These are phyloP conservation scores for Invenusta paracnida DNA, from an alignment of 2,888 invertebrate genomes.

Conservation along the genomic window DNA sequence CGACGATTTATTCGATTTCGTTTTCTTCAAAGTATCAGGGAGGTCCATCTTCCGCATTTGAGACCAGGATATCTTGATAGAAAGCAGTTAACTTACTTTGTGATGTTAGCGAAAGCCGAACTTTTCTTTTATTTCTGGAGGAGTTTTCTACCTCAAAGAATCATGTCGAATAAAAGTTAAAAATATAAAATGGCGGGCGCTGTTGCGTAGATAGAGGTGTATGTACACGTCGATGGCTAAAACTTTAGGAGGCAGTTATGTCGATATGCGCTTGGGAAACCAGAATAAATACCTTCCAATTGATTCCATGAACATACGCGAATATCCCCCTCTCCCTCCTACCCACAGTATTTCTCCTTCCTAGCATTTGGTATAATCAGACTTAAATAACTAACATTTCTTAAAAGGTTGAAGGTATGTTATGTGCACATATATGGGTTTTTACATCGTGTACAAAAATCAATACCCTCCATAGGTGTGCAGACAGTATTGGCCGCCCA, in stretches of 20 bases:
- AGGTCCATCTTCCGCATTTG: too few species aligned
- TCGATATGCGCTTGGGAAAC: background rate
- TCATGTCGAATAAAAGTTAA: too few species aligned
- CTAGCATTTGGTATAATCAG: background rate
- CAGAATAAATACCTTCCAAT: background rate
- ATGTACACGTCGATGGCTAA: background rate
- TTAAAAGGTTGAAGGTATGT: too few species aligned
- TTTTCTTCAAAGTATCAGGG: background rate
- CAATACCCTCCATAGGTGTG: background rate
- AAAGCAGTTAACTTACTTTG: background rate
- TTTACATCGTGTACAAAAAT: background rate
- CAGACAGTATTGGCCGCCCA: too few species aligned
- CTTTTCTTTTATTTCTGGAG: too few species aligned
- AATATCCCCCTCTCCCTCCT: background rate
- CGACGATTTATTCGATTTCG: conserved; percentile 45
- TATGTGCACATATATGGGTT: background rate
- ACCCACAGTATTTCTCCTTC: background rate
- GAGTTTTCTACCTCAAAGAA: too few species aligned
- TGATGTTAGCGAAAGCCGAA: too few species aligned
- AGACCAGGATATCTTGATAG: background rate
- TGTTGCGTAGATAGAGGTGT: too few species aligned
- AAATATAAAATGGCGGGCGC: background rate
- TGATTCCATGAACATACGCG: background rate
- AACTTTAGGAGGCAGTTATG: background rate
- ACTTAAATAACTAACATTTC: too few species aligned